Base-by-base conservation (phyloP, 2,113 vertebrate genomes). In the Rissa tridactyla region DNA sequence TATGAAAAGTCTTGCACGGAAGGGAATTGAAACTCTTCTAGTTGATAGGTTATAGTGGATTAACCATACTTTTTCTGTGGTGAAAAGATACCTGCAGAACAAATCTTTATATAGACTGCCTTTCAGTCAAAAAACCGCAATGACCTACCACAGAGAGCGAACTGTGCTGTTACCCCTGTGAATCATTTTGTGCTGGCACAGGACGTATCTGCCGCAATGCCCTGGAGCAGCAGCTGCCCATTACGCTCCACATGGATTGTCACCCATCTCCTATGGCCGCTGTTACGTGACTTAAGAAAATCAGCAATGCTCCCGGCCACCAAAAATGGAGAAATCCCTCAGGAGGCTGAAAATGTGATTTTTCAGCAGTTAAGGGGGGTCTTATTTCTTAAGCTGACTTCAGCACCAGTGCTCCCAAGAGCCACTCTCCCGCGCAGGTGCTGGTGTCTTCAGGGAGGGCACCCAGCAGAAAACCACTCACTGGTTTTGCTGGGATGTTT, bases 81-180 rank as follows among this genome's bases (percentile, higher is more conserved):
- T 64, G 40, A 51, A 65, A 76, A 84, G 15, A 73, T 32, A 16
- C 29, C 72, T 70, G 46, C 55, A 65, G 64, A 91, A 78, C 27
- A 76, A 46, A 76, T 46, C 42, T 64, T 87, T 82, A 40, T 22
- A 69, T 34, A 52, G 69, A 32, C 14, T 57, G 21, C 19, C 46
- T 90, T 93, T 91, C 51, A 36, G n/a, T 27, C 49, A 69, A 65
- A 49, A 38, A 81, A 77, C 14, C 1, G 1, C 51, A 38, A 12
- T 36, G 69, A 51, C 46, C 60, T n/a, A 18, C 30, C 40, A 88
- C 20, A 44, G 89, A 47, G 54, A 76, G 27, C n/a, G 52, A 54
- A 69, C 20, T 15, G 15, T 72, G 49, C 29, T 42, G 15, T 16
- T 32, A 55, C 26, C 9, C 26, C 57, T 0, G 0, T 73, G 76